Conservation (phyloP, 2,797 vertebrate species). For the Oophaga sylvatica region DNA sequence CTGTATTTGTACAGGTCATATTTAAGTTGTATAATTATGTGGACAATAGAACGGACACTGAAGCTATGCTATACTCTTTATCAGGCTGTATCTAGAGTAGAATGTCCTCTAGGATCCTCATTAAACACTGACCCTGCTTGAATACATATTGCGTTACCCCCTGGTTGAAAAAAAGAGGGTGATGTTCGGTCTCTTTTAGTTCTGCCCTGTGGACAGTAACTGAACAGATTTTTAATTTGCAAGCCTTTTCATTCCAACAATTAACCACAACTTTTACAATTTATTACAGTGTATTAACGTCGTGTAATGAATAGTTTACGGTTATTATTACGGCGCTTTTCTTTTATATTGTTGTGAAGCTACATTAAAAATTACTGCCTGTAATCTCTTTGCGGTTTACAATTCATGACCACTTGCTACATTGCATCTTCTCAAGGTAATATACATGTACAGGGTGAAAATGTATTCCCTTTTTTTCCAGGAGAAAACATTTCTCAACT, state of each 20-base stretch:
- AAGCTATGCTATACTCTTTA: too few relatives aligned
- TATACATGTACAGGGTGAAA: background rate
- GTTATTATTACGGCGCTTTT: slow-evolving; percentile 23
- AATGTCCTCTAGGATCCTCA: too few relatives aligned
- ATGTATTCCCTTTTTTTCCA: background rate
- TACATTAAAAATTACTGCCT: slow-evolving; percentile 18
- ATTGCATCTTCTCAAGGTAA: background rate
- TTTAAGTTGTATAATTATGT: too few relatives aligned
- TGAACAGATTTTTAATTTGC: background rate
- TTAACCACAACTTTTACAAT: slow-evolving; percentile 19
- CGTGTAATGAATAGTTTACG: slow-evolving; percentile 48
- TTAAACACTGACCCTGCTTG: background rate
- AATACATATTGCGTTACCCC: background rate
- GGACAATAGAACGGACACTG: too few relatives aligned
- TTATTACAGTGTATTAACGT: slow-evolving; percentile 26
- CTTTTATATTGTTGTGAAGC: slow-evolving; percentile 26
- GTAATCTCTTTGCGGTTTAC: slow-evolving; percentile 42
- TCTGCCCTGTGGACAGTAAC: background rate
- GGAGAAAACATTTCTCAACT: background rate
- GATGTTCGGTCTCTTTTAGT: background rate
- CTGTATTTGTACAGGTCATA: too few relatives aligned
- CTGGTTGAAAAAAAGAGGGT: background rate
- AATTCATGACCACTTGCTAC: slow-evolving; percentile 28
- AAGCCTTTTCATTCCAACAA: background rate
- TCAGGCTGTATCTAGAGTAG: too few relatives aligned